Evolutionary conservation across 2,113 vertebrate species (phyloP).

Genomic region (Struthidea cinerea): DNA sequence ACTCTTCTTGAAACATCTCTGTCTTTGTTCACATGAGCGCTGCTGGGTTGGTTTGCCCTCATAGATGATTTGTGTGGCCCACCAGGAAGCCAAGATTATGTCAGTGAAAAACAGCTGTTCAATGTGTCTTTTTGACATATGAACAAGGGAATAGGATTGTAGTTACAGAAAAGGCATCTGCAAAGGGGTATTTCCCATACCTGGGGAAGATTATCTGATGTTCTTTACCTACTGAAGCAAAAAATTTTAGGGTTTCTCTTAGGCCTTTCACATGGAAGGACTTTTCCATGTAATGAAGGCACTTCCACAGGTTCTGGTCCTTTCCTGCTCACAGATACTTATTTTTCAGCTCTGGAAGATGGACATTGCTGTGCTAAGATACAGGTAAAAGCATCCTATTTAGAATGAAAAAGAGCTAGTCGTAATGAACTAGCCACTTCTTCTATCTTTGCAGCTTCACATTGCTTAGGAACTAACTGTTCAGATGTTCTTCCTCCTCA

Average conservation of each 20-base stretch:
- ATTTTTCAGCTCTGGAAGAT: background rate
- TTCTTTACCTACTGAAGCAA: background rate
- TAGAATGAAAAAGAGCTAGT: background rate
- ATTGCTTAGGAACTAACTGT: background rate
- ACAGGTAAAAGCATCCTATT: background rate
- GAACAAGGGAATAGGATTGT: background rate
- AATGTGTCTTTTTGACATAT: background rate
- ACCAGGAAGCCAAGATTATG: background rate
- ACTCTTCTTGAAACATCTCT: background rate
- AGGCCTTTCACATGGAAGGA: background rate
- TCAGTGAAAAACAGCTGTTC: background rate
- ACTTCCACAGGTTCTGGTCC: background rate
- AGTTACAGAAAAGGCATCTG: background rate
- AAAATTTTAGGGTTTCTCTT: background rate
- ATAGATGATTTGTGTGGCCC: background rate
- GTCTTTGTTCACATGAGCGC: fast-evolving
- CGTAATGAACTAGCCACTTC: background rate
- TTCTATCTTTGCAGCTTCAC: background rate
- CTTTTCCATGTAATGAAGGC: background rate
- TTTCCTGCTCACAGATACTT: background rate
- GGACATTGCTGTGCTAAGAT: background rate
- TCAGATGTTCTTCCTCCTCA: background rate
- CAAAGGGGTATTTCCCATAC: background rate
- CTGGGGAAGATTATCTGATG: background rate
- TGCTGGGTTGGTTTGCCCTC: background rate